Evolutionary conservation across 2,888 invertebrate genomes (phyloP).

Genomic region (Scrobipalpa atriplicella): DNA sequence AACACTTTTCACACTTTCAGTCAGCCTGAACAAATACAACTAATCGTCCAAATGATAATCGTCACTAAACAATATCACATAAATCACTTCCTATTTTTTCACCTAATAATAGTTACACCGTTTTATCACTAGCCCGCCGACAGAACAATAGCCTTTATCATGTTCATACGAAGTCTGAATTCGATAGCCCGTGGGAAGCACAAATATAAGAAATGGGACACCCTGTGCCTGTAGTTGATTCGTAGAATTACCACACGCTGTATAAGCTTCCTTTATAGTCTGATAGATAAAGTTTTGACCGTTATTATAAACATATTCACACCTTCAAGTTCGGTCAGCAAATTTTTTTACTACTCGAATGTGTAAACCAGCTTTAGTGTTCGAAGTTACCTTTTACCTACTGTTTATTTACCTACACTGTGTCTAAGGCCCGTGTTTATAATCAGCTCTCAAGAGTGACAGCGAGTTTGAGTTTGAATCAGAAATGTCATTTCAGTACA

Average conservation of each 20-base stretch:
- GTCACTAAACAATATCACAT: too few relatives aligned
- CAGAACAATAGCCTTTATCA: slow-evolving; percentile 71
- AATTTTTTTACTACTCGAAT: too few relatives aligned
- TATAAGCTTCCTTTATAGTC: not conserved
- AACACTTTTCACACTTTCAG: too few relatives aligned
- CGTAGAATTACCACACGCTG: not conserved
- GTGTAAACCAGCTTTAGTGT: too few relatives aligned
- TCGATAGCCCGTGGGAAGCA: slow-evolving; percentile 73
- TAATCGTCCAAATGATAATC: too few relatives aligned
- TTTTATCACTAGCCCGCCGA: not conserved
- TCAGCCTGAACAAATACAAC: too few relatives aligned
- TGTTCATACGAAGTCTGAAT: slow-evolving; percentile 69
- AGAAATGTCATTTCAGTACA: too few relatives aligned
- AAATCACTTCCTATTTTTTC: not conserved
- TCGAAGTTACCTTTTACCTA: too few relatives aligned
- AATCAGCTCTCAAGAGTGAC: too few relatives aligned
- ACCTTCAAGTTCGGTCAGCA: not conserved
- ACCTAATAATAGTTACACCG: slow-evolving; percentile 15
- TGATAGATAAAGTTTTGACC: slow-evolving; percentile 3
- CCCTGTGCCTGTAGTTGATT: slow-evolving; percentile 28
- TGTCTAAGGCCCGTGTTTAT: too few relatives aligned
- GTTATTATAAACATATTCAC: not conserved
- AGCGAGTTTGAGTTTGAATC: too few relatives aligned
- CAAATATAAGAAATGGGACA: slow-evolving; percentile 58
- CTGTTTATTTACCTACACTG: too few relatives aligned